phyloP scores from a whole-genome alignment of 2,113 vertebrate species.

The Polypterus bichir region DNA sequence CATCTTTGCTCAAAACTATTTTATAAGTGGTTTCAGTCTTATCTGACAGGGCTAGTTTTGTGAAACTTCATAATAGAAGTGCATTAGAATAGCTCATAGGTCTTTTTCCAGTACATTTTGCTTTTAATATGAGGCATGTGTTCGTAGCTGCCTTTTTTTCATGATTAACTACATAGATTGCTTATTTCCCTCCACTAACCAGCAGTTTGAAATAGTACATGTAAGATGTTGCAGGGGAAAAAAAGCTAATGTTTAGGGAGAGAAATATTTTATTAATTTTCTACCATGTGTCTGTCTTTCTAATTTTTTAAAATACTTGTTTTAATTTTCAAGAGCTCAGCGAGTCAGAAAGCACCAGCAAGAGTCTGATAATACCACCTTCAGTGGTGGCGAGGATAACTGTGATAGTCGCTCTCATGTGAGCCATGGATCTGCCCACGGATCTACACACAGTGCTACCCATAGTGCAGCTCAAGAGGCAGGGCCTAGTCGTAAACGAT shows the following conservation, averaged over 20 bases:
- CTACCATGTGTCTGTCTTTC: background rate
- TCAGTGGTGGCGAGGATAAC: constrained; percentile 76
- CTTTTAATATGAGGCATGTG: background rate
- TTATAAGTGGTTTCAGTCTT: no score
- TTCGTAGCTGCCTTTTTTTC: background rate
- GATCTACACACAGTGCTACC: constrained; percentile 3
- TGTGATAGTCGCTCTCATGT: constrained; percentile 56
- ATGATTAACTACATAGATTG: no score
- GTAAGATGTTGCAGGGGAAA: background rate
- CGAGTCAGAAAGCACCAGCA: constrained; percentile 63
- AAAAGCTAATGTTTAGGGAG: no score
- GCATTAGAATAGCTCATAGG: background rate
- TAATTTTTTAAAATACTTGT: background rate
- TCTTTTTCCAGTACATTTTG: background rate
- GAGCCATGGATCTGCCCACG: constrained; percentile 59
- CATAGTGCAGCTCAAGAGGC: constrained; percentile 36
- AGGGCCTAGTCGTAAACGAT: constrained; percentile 47
- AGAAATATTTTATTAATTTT: background rate
- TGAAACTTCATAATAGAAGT: background rate
- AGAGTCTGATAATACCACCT: constrained; percentile 70
- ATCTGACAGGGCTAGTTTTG: no score
- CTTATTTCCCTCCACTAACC: no score
- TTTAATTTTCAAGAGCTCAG: constrained; percentile 49
- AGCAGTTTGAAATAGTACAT: no score
- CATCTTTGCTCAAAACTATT: no score